phyloP scores from a whole-genome alignment of 1,140 invertebrate species.

The Drosophila insularis region DNA sequence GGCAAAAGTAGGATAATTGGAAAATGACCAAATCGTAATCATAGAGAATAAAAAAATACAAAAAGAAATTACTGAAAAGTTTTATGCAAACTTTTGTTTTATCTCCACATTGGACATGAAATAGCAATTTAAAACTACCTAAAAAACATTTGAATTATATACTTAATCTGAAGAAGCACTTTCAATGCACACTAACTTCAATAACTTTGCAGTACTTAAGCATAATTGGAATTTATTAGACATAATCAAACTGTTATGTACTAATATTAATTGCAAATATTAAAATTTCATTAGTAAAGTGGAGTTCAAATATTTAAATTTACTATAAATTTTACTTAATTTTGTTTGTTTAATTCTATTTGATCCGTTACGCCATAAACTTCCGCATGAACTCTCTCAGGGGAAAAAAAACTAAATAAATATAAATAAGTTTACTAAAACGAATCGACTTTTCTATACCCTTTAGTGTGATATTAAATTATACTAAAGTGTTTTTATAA shows the following conservation, averaged over 20 bases:
- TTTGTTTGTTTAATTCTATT: neutral
- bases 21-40: conserved; percentile 1
- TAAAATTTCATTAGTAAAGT: too few relatives aligned
- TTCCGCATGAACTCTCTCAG: conserved; percentile 1
- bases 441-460: neutral
- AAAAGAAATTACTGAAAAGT: conserved; percentile 1
- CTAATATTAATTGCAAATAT: too few relatives aligned
- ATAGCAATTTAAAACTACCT: neutral
- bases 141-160: too few relatives aligned
- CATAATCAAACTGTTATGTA: too few relatives aligned
- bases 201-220: too few relatives aligned
- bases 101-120: neutral
- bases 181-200: too few relatives aligned
- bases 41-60: neutral
- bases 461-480: neutral
- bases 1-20: neutral
- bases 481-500: too few relatives aligned
- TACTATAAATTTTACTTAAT: too few relatives aligned
- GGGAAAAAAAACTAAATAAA: neutral
- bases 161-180: too few relatives aligned
- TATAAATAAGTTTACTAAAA: neutral
- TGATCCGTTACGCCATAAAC: neutral
- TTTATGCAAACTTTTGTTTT: neutral
- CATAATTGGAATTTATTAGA: too few relatives aligned
- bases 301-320: too few relatives aligned